These are phyloP conservation scores for Ligdia adustata DNA, from an alignment of 2,888 invertebrate genomes.

Conservation along the genomic window DNA sequence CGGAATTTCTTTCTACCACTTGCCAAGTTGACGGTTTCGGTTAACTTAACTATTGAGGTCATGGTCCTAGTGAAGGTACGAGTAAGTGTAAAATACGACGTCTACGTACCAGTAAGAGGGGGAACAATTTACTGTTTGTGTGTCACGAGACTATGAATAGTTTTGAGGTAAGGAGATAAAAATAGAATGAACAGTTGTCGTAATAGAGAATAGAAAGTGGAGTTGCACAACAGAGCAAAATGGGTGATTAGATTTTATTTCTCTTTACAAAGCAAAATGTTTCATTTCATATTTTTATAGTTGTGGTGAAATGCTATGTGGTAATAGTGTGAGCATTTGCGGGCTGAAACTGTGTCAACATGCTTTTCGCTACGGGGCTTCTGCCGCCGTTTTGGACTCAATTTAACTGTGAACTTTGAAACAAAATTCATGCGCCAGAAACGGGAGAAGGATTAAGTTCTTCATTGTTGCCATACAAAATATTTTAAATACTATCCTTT, in stretches of 20 bases:
- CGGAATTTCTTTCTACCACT: slow-evolving; percentile 43
- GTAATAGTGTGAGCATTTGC: slow-evolving; percentile 7
- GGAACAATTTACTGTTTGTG: slow-evolving; percentile 15
- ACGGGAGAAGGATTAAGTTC: no score
- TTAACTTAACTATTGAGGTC: slow-evolving; percentile 20
- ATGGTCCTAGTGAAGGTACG: slow-evolving; percentile 25
- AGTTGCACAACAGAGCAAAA: slow-evolving; percentile 19
- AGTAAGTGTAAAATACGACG: slow-evolving; percentile 7
- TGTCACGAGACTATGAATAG: slow-evolving; percentile 20
- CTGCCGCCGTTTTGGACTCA: not conserved
- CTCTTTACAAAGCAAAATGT: slow-evolving; percentile 8
- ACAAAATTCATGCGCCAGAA: no score
- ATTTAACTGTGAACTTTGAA: not conserved
- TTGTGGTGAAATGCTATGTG: slow-evolving; percentile 12
- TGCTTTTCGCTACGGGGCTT: slow-evolving; percentile 12
- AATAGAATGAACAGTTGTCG: slow-evolving; percentile 19
- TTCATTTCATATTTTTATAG: slow-evolving; percentile 11
- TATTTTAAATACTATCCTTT: no score
- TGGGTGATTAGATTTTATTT: slow-evolving; percentile 9
- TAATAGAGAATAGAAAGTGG: slow-evolving; percentile 25
- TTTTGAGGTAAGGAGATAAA: slow-evolving; percentile 21
- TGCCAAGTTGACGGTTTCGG: slow-evolving; percentile 34
- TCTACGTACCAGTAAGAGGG: slow-evolving; percentile 13
- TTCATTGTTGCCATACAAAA: no score
- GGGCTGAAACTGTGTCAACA: slow-evolving; percentile 9